A percentile compares a stretch with the other conserved stretches of the same genome.
These are phyloP conservation scores for Macrotus californicus DNA, from an alignment of 2,113 vertebrate genomes.

Conservation along the genomic window DNA sequence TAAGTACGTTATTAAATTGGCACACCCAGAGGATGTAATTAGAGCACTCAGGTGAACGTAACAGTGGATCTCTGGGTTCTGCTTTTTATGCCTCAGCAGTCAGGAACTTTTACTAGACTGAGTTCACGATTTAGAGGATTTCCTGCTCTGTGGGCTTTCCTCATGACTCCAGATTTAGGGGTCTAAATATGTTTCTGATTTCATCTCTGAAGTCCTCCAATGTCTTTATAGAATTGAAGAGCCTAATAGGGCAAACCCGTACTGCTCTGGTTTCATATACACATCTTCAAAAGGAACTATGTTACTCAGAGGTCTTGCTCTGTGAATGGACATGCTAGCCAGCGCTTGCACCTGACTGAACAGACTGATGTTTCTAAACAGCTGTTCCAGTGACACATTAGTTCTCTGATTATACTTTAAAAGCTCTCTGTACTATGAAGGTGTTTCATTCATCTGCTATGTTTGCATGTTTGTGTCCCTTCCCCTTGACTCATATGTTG, in stretches of 20 bases:
- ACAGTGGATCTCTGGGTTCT: background rate
- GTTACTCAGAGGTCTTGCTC: background rate
- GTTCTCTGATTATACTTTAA: background rate
- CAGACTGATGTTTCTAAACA: background rate
- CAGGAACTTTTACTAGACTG: background rate
- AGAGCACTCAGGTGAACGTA: background rate
- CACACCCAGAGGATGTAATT: constrained; percentile 55
- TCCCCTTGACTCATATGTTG: background rate
- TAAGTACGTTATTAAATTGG: constrained; percentile 53
- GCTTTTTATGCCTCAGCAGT: background rate
- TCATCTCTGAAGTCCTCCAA: background rate
- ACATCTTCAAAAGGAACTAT: background rate
- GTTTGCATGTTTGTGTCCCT: no score
- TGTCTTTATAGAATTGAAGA: background rate
- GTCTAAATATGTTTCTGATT: background rate
- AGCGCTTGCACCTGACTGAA: background rate
- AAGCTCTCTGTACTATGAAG: background rate
- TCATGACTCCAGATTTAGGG: background rate
- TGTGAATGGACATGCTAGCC: background rate
- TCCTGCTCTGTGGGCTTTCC: background rate
- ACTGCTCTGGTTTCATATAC: background rate
- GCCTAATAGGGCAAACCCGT: background rate
- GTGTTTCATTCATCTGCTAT: no score
- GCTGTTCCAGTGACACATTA: background rate
- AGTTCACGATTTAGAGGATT: background rate